These are phyloP conservation scores for Nomada goodeniana DNA, from an alignment of 2,888 invertebrate genomes.

Conservation along the genomic window DNA sequence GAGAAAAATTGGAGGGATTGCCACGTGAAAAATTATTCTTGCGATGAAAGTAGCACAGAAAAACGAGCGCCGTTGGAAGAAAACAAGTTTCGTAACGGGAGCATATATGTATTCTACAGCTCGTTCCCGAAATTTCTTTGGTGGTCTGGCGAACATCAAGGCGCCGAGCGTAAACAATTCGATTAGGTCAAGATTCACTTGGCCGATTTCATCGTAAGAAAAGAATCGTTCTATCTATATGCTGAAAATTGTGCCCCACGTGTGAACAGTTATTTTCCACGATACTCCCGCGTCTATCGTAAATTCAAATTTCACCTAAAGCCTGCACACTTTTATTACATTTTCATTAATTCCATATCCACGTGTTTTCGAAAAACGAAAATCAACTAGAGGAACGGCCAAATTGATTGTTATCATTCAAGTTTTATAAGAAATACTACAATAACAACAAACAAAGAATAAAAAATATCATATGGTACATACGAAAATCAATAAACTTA, in stretches of 20 bases:
- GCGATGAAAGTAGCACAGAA: slow-evolving; percentile 11
- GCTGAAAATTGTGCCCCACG: not conserved
- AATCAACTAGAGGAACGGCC: no score
- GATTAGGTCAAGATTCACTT: slow-evolving; percentile 50
- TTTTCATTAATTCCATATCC: no score
- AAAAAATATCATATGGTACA: not conserved
- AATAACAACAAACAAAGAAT: not conserved
- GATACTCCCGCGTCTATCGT: not conserved
- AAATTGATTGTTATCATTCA: no score
- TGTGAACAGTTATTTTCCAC: not conserved
- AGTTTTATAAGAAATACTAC: no score
- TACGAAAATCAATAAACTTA: no score
- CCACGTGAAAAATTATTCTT: slow-evolving; percentile 8
- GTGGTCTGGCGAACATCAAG: slow-evolving; percentile 56
- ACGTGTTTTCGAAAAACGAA: not conserved
- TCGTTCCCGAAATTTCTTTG: slow-evolving; percentile 50
- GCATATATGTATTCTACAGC: slow-evolving; percentile 20
- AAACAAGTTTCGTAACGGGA: slow-evolving; percentile 41
- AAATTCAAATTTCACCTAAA: not conserved
- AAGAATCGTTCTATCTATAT: slow-evolving; percentile 1
- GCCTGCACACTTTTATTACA: not conserved
- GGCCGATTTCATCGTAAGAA: slow-evolving; percentile 30
- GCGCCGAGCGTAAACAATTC: slow-evolving; percentile 44
- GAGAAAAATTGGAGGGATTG: not conserved
- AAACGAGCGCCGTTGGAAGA: slow-evolving; percentile 2